Base-by-base conservation (phyloP, 2,113 vertebrate genomes). In the Cryptomyrus ogoouensis region DNA sequence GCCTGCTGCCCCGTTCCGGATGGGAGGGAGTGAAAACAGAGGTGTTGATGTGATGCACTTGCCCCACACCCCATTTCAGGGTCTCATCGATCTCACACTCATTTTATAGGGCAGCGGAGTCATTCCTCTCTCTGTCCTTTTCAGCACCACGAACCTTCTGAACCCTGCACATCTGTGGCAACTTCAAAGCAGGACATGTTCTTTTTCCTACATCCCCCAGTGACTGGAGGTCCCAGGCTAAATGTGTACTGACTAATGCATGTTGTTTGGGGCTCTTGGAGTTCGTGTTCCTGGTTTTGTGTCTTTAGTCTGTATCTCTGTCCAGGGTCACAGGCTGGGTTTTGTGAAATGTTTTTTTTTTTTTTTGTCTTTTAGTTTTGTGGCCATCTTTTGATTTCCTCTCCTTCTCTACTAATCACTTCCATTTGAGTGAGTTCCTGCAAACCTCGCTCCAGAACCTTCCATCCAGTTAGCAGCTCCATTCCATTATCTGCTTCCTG, bases 161-260 rank as follows among this genome's bases (percentile, higher is more conserved):
- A 58, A 52, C 52, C 35, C 6, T 19, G 46, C 21, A 77, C 44
- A 52, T 27, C 53, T 24, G 17, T 42, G 53, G 35, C 39, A 3
- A 31, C 66, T 89, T 89, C 46, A 89, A 31, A 89, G 88, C 66
- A 77, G 88, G 39, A 66, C 46, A 24, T 83, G 39, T 42, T 46
- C 80, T 83, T 35, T 77, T 47, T 89, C 62, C 62, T 50, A 17
- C 17, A 12, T 56, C 88, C 88, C n/a, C 39, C 77, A 21, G 17
- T 83, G 15, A 10, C 31, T 12, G 3, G 10, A 31, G 62, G 62
- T 70, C 62, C 62, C 62, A 31, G 27, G 62, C n/a, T 70, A 31
- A 70, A 70, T 70, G 27, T 13, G 10, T 70, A 31, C 62, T 70
- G n/a, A 70, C 10, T 70, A 70, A 70, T 70, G 27, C 62, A 70